phyloP scores from a whole-genome alignment of 2,113 vertebrate species.

The Egretta garzetta region DNA sequence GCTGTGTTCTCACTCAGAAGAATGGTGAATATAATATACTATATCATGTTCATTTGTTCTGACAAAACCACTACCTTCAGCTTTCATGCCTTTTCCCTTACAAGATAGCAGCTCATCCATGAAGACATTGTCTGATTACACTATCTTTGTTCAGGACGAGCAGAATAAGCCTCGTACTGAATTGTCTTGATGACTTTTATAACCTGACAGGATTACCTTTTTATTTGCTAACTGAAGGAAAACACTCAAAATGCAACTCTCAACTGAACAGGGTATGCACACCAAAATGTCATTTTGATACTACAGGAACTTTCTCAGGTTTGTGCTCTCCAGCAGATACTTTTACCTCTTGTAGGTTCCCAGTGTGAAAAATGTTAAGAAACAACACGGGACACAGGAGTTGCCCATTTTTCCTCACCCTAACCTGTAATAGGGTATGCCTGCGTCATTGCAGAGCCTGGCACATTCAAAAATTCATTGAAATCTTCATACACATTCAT shows the following conservation, averaged over 20 bases:
- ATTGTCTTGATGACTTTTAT: not conserved
- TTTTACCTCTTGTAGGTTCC: not conserved
- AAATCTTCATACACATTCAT: not conserved
- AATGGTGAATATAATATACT: not conserved
- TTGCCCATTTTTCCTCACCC: not conserved
- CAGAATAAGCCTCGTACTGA: not conserved
- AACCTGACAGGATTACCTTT: not conserved
- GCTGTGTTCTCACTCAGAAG: not conserved
- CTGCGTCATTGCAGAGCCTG: not conserved
- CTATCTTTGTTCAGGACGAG: not conserved
- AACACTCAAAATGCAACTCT: not conserved
- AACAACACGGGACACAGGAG: not conserved
- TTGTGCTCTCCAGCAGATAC: not conserved
- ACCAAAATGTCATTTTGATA: not conserved
- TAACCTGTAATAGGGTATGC: not conserved
- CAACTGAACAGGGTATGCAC: not conserved
- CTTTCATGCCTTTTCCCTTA: not conserved
- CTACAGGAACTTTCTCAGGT: not conserved
- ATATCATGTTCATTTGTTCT: not conserved
- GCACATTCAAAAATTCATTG: not conserved
- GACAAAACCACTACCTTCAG: not conserved
- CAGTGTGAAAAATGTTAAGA: not conserved
- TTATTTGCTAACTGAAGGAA: not conserved
- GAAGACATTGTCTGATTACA: not conserved
- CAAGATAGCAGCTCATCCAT: not conserved